These are phyloP conservation scores for Anastrepha obliqua DNA, from an alignment of 1,140 invertebrate genomes.

Conservation along the genomic window DNA sequence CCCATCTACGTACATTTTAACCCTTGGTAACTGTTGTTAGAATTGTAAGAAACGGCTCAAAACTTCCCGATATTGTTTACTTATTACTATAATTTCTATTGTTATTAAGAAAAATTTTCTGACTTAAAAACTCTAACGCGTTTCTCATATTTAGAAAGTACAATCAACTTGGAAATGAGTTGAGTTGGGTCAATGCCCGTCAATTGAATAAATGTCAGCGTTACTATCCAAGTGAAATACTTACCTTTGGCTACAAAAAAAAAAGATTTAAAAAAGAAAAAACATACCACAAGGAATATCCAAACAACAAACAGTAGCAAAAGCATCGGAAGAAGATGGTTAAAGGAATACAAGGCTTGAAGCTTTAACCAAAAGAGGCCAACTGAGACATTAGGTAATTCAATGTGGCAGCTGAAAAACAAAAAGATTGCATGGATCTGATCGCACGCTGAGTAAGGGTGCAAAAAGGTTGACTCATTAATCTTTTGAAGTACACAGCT, in stretches of 20 bases:
- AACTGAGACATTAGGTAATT: not conserved
- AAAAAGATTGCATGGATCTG: not conserved
- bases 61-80: no score
- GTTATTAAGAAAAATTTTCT: no score
- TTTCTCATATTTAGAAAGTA: no score
- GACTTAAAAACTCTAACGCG: no score
- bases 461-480: slow-evolving; percentile 13
- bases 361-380: not conserved
- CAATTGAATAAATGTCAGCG: no score
- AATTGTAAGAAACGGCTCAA: no score
- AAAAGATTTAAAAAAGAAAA: not conserved
- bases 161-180: no score
- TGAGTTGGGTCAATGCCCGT: no score
- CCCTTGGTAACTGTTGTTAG: no score
- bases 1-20: no score
- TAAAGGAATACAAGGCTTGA: slow-evolving; percentile 8
- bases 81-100: no score
- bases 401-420: not conserved
- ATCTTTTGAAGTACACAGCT: slow-evolving; percentile 7
- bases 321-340: not conserved
- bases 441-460: not conserved
- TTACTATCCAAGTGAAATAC: no score
- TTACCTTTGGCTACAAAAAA: not conserved
- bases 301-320: not conserved
- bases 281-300: not conserved